phyloP scores from a whole-genome alignment of 1,140 invertebrate species.

The Drosophila pseudoobscura region DNA sequence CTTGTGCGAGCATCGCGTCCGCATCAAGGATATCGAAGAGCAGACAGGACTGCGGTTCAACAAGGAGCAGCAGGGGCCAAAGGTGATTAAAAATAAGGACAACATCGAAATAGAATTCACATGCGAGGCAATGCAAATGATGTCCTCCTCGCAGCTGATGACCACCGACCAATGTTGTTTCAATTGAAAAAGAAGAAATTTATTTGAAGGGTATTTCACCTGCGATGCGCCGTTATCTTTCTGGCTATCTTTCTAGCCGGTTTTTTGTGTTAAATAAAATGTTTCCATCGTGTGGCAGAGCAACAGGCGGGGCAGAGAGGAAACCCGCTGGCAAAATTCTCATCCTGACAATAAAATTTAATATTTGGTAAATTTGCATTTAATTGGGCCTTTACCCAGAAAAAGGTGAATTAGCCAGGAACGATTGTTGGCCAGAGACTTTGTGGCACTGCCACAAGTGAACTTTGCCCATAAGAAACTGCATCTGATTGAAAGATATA shows the following conservation, averaged over 20 bases:
- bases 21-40: constrained; percentile 49
- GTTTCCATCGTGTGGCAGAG: not conserved
- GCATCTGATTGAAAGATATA: no score
- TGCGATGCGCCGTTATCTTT: no score
- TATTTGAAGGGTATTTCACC: no score
- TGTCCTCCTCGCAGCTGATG: no score
- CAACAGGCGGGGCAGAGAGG: not conserved
- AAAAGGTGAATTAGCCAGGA: constrained; percentile 9
- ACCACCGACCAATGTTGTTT: no score
- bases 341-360: constrained; percentile 3
- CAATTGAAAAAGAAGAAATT: no score
- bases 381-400: constrained; percentile 21
- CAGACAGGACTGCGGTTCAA: constrained; percentile 54
- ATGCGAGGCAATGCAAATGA: no score
- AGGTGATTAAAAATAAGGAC: no score
- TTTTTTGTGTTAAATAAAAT: constrained; percentile 13
- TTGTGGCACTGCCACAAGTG: no score
- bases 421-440: not conserved
- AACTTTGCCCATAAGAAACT: no score
- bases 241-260: no score
- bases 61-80: constrained; percentile 18
- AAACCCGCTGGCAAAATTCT: constrained; percentile 1
- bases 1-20: constrained; percentile 26
- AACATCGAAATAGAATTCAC: no score
- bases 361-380: constrained; percentile 34